Base-by-base conservation (phyloP, 2,888 invertebrate genomes). In the Tanypteryx hageni region DNA sequence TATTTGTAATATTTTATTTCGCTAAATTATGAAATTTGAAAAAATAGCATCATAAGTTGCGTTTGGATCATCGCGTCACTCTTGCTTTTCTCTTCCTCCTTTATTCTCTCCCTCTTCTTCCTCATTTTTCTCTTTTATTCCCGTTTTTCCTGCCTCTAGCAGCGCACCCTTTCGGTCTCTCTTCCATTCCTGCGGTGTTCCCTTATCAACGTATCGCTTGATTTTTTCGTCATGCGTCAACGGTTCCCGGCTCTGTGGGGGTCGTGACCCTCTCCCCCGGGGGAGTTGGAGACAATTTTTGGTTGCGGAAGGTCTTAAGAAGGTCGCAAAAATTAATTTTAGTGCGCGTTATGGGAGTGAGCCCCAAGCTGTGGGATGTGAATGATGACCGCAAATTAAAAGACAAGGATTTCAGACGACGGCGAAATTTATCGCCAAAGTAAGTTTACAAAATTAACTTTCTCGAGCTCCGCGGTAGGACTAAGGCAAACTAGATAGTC, bases 321-420 rank as follows among this genome's bases (percentile, higher is more conserved):
- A 68, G 68, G 68, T 68, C 68, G 18, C n/a, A 68, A 68, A 68
- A 68, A 68, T 68, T 68, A 68, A 18, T 16, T 68, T 68, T 68
- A 68, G 22, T 16, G n/a, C 68, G 18, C n/a, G 68, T 18, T 18
- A 22, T 68, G 68, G 68, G 68, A 68, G 68, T 68, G 0, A 18
- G 18, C 18, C 64, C 0, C 18, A n/a, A 22, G 22, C 68, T n/a
- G 18, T 68, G 68, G n/a, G 68, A 22, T 68, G n/a, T 68, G 68
- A 18, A n/a, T 9, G 18, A 22, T 18, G 16, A 64, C 18, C 5
- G 14, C 64, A 44, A 44, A 44, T 44, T n/a, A 16, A n/a, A 68
- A 68, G 68, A 68, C 22, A 68, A 68, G 68, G 22, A 68, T 68
- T 68, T 68, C 68, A 68, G 22, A 68, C 18, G 68, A 68, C 9